phyloP scores from a whole-genome alignment of 35 echinoderm and acorn worm genomes.

The Stichopus chloronotus region DNA sequence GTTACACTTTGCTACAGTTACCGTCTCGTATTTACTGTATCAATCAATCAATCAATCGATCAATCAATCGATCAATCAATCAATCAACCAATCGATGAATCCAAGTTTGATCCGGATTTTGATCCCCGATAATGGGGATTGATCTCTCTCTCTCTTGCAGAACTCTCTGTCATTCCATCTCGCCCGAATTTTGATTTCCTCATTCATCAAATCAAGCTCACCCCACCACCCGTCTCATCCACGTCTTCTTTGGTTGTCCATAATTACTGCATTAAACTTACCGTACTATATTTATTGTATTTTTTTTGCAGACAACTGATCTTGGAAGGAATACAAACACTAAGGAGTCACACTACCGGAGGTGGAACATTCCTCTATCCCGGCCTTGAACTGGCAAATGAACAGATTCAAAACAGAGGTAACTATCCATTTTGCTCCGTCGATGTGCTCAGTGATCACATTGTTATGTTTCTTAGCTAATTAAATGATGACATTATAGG shows the following conservation, averaged over 20 bases:
- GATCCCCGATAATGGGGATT: no score
- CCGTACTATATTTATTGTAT: no score
- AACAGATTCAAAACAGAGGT: slow-evolving; percentile 79
- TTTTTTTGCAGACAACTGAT: slow-evolving; percentile 42
- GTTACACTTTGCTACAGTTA: no score
- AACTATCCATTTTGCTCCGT: neutral
- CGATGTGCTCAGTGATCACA: neutral
- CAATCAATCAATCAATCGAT: no score
- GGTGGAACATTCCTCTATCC: slow-evolving; percentile 77
- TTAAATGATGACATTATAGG: neutral
- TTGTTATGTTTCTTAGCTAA: no score
- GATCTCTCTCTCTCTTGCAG: no score
- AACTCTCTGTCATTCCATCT: no score
- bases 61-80: no score
- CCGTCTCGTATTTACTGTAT: no score
- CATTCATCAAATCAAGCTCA: neutral
- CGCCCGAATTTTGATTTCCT: no score
- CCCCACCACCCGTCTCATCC: neutral
- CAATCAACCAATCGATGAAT: no score
- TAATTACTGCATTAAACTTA: neutral
- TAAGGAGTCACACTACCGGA: slow-evolving; percentile 66
- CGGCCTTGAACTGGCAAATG: slow-evolving; percentile 72
- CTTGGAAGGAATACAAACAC: slow-evolving; percentile 58
- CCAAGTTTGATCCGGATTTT: no score
- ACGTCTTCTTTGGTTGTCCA: neutral